These are phyloP conservation scores for Enteromius mattozi DNA, from an alignment of 2,797 vertebrate genomes.

Conservation along the genomic window DNA sequence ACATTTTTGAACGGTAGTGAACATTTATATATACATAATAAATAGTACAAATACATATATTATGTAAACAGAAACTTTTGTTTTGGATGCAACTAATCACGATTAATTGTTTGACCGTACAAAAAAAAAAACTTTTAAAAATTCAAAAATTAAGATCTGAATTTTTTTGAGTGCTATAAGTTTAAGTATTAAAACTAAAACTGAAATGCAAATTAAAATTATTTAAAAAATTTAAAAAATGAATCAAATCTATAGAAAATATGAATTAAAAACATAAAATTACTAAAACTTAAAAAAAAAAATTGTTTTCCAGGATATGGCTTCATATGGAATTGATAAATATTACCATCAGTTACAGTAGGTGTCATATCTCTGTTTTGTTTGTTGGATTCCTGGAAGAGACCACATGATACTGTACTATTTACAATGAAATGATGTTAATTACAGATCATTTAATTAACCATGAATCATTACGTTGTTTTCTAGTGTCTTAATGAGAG, in stretches of 20 bases:
- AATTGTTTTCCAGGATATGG: background rate
- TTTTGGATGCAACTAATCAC: no score
- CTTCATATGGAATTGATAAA: constrained; percentile 5
- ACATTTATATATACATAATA: no score
- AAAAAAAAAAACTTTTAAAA: no score
- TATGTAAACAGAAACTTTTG: no score
- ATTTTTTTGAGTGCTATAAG: background rate
- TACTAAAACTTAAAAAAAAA: background rate
- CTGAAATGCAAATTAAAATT: background rate
- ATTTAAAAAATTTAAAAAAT: background rate
- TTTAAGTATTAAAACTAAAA: background rate
- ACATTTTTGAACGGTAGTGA: no score
- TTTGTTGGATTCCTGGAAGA: constrained; percentile 48
- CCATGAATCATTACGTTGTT: background rate
- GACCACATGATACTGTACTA: constrained; percentile 44
- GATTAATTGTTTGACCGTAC: no score
- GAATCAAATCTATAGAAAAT: background rate
- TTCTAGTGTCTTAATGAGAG: background rate
- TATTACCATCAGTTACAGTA: constrained; percentile 42
- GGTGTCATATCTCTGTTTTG: constrained; percentile 36
- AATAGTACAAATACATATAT: no score
- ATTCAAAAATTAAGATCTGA: background rate
- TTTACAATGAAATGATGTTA: constrained; percentile 12
- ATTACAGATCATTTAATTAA: background rate
- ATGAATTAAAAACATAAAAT: background rate